Percentiles rank a stretch among this genome's conserved stretches.
These are phyloP conservation scores for Buathra laborator DNA, from an alignment of 2,888 invertebrate genomes.

Conservation along the genomic window DNA sequence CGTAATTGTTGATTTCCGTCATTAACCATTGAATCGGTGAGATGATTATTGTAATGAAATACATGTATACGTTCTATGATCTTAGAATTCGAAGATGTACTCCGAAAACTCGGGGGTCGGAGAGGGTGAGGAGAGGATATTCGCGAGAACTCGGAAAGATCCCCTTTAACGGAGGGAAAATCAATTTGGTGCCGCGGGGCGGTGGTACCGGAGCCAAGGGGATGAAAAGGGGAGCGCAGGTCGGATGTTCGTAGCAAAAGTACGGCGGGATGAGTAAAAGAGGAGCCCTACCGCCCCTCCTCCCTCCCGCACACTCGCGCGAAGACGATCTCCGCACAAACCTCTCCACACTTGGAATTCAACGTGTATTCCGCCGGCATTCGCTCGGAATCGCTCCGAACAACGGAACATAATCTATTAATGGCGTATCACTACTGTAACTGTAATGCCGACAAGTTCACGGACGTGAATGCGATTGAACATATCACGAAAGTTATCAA, in stretches of 20 bases:
- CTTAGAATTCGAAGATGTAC: too few relatives aligned
- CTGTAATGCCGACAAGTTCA: slow-evolving; percentile 34
- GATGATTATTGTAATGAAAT: neutral
- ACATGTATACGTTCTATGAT: too few relatives aligned
- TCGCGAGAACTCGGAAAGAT: slow-evolving; percentile 70
- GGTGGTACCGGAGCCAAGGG: slow-evolving; percentile 60
- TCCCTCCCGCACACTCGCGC: slow-evolving; percentile 25
- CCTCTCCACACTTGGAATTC: slow-evolving; percentile 49
- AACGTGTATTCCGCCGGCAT: slow-evolving; percentile 7
- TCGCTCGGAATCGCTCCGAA: neutral
- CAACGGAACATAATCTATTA: slow-evolving; percentile 21
- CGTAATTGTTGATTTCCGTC: too few relatives aligned
- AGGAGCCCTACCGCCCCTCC: slow-evolving; percentile 20
- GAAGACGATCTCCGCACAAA: slow-evolving; percentile 50
- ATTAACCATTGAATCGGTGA: neutral
- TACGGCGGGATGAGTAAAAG: slow-evolving; percentile 64
- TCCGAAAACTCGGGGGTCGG: neutral
- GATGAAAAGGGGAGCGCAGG: slow-evolving; percentile 57
- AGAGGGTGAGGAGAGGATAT: neutral
- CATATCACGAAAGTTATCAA: neutral
- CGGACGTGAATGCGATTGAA: slow-evolving; percentile 17
- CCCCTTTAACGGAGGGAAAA: slow-evolving; percentile 79
- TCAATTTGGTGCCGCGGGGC: slow-evolving; percentile 78
- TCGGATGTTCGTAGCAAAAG: slow-evolving; percentile 66
- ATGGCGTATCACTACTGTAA: slow-evolving; percentile 2